Percentiles rank a stretch among this genome's conserved stretches.
phyloP scores from a whole-genome alignment of 2,888 invertebrate species.

The Torymus tubicola region DNA sequence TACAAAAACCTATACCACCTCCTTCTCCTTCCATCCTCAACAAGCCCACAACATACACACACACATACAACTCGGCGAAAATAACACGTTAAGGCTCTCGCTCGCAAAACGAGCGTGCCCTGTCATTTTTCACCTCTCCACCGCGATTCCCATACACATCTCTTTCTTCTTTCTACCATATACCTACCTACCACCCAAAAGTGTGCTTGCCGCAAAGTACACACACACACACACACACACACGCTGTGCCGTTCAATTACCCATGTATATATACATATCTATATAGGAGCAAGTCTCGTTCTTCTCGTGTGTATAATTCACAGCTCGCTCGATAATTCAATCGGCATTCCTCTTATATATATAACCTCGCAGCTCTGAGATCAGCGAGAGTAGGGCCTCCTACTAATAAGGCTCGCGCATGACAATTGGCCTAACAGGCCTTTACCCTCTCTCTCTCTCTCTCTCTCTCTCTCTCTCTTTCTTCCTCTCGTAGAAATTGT shows the following conservation, averaged over 20 bases:
- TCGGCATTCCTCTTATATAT: not conserved
- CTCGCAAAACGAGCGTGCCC: too few species aligned
- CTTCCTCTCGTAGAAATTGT: conserved; percentile 65
- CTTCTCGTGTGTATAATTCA: conserved; percentile 46
- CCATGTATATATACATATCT: conserved; percentile 36
- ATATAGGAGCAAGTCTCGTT: conserved; percentile 45
- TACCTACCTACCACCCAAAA: too few species aligned
- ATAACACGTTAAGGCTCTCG: too few species aligned
- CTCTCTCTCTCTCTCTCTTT: conserved; percentile 20
- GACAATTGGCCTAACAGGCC: conserved; percentile 64
- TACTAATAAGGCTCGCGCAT: conserved; percentile 62
- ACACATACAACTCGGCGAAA: too few species aligned
- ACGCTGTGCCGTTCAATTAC: conserved; percentile 9
- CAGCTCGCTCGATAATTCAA: conserved; percentile 28
- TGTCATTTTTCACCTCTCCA: too few species aligned
- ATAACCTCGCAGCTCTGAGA: conserved; percentile 36
- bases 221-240: conserved; percentile 2
- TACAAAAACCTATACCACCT: too few species aligned
- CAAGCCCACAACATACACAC: too few species aligned
- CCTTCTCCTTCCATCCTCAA: too few species aligned
- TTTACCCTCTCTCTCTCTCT: conserved; percentile 31
- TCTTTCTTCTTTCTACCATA: not conserved
- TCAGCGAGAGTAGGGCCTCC: conserved; percentile 62
- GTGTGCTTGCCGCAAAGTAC: too few species aligned
- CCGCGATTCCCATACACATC: too few species aligned